Evolutionary conservation across 1,140 invertebrate species (phyloP).

Genomic region (Melipona quadrifasciata): DNA sequence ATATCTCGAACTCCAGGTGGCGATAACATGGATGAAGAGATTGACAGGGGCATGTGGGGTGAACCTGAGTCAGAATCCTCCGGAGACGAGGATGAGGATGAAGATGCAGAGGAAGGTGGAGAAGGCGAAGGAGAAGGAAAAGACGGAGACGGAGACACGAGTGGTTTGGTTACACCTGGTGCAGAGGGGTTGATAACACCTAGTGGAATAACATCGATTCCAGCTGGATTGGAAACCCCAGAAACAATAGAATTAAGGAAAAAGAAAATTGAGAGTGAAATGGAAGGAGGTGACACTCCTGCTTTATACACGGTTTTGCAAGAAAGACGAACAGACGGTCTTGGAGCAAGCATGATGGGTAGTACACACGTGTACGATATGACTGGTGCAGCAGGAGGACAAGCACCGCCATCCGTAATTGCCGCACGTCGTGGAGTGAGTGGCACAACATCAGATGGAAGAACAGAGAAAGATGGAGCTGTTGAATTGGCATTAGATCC

Average conservation of each 20-base stretch:
- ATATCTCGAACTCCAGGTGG: slow-evolving; percentile 81
- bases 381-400: slow-evolving; percentile 84
- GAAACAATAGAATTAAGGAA: slow-evolving; percentile 99
- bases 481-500: slow-evolving; percentile 98
- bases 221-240: slow-evolving; percentile 97
- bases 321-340: slow-evolving; percentile 94
- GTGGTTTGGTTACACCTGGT: slow-evolving; percentile 89
- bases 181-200: slow-evolving; percentile 97
- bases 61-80: slow-evolving; percentile 98
- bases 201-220: slow-evolving; percentile 96
- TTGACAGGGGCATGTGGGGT: slow-evolving; percentile 97
- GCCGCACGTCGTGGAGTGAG: slow-evolving; percentile 77
- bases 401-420: slow-evolving; percentile 82
- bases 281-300: slow-evolving; percentile 97
- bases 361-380: slow-evolving; percentile 99
- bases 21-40: slow-evolving; percentile 90
- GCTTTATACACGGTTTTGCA: slow-evolving; percentile 96
- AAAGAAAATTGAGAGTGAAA: slow-evolving; percentile 97
- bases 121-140: slow-evolving; percentile 87
- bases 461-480: slow-evolving; percentile 84
- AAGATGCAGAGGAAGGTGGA: slow-evolving; percentile 89
- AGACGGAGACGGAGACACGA: slow-evolving; percentile 87
- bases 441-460: slow-evolving; percentile 73
- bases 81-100: slow-evolving; percentile 91
- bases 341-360: slow-evolving; percentile 98